phyloP scores from a whole-genome alignment of 23 tunicate genomes.

The Trididemnum clinides region DNA sequence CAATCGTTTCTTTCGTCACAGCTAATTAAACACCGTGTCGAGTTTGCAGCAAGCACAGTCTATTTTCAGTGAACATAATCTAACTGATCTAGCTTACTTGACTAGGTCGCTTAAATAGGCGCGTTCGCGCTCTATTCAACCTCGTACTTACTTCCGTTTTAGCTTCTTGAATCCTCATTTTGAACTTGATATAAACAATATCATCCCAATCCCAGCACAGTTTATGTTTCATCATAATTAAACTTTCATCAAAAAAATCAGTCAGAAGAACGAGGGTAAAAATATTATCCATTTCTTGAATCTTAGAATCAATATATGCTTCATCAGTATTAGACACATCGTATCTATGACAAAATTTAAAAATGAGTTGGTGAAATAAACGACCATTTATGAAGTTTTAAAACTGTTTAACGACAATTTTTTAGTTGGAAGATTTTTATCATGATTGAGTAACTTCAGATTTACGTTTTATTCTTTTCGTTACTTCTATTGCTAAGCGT shows the following conservation, averaged over 20 bases:
- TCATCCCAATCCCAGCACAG: constrained; percentile 99
- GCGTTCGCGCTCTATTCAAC: too few species aligned
- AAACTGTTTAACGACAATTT: too few species aligned
- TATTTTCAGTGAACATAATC: too few species aligned
- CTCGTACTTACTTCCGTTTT: constrained; percentile 88
- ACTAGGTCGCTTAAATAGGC: too few species aligned
- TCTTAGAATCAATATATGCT: constrained; percentile 69
- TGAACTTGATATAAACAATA: constrained; percentile 96
- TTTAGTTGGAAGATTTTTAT: too few species aligned
- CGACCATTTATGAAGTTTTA: neutral
- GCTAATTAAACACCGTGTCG: too few species aligned
- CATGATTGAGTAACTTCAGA: too few species aligned
- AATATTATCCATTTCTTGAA: constrained; percentile 83
- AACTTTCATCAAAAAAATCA: constrained; percentile 95
- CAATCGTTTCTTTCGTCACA: too few species aligned
- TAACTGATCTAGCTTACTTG: too few species aligned
- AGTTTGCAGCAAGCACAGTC: too few species aligned
- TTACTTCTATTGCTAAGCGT: too few species aligned
- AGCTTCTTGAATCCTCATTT: constrained; percentile 98
- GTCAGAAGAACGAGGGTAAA: constrained; percentile 90
- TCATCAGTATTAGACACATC: constrained; percentile 91
- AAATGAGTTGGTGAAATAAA: neutral
- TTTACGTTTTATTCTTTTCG: too few species aligned
- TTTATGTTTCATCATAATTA: constrained; percentile 94
- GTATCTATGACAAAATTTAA: constrained; percentile 44